Conservation (phyloP, 1,140 invertebrate genomes). For the Drosophila tsacasi region DNA sequence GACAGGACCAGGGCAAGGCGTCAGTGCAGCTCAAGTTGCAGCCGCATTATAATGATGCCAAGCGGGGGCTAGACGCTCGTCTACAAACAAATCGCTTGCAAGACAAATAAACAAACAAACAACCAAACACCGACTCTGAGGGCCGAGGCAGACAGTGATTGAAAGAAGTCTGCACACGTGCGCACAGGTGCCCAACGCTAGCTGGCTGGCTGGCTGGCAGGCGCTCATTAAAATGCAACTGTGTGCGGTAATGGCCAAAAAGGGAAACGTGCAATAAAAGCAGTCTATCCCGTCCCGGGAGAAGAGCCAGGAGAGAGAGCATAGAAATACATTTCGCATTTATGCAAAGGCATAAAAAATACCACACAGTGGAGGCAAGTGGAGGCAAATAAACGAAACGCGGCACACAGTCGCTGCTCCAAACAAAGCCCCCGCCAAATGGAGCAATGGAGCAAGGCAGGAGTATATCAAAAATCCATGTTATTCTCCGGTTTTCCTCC, state of each 20-base stretch:
- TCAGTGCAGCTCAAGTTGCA: constrained; percentile 44
- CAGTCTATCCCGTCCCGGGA: constrained; percentile 15
- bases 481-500: background rate
- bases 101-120: constrained; percentile 52
- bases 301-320: constrained; percentile 31
- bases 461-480: constrained; percentile 55
- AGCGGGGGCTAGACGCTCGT: constrained; percentile 54
- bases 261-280: constrained; percentile 76
- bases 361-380: constrained; percentile 30
- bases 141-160: constrained; percentile 61
- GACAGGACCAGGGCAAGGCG: constrained; percentile 49
- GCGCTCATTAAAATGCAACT: constrained; percentile 81
- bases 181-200: constrained; percentile 53
- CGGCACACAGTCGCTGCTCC: constrained; percentile 6
- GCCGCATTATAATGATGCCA: constrained; percentile 50
- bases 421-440: constrained; percentile 39
- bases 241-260: constrained; percentile 68
- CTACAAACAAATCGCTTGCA: constrained; percentile 75
- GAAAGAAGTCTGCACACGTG: constrained; percentile 79
- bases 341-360: constrained; percentile 78
- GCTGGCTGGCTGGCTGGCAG: constrained; percentile 6
- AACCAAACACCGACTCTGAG: constrained; percentile 24
- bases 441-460: constrained; percentile 34
- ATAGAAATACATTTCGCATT: constrained; percentile 75
- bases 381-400: constrained; percentile 50